Evolutionary conservation across 2,888 invertebrate genomes (phyloP), one percentile per base, ranked within the genome.

Genomic region (Sphaerophoria taeniata): DNA sequence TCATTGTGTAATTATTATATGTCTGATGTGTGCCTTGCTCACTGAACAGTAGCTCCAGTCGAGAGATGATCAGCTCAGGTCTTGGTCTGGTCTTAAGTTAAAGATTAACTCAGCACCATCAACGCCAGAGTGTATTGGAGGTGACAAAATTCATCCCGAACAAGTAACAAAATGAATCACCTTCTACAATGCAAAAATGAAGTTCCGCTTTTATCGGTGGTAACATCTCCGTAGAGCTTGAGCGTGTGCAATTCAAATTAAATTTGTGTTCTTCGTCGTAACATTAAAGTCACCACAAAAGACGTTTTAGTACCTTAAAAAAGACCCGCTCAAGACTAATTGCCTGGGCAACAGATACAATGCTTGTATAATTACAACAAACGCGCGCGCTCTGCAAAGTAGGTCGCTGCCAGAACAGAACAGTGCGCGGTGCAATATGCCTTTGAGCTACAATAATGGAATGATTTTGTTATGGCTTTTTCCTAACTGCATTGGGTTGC

Each of bases 161-260:
- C 55, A 36, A 58, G 36, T 24, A 77, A 61, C 11, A 47, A 14
- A 45, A 63, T 58, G 60, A 71, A 72, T 67, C 45, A 80, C 69
- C 61, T 67, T 53, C 75, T 58, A 72, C 60, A 81, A 81, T 76
- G 71, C 76, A 72, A 67, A 60, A 67, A 39, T 31, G 47, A 71
- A 76, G 76, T 63, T 85, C 73, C 36, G 69, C 58, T 73, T 80
- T 80, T 80, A 85, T 85, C 85, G 69, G 56, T 65, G 69, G 24
- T 60, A 72, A 75, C 72, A 85, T 85, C 85, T 80, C 58, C 63
- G 36, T 55, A 58, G 69, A n/a, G n/a, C n/a, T 6, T 11, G 79
- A 79, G 79, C 84, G 84, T 71, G 80, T 85, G 84, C 72, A 76
- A 85, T 85, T 80, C 47, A 76, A 85, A 85, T 85, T 75, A 80